Conservation (phyloP, 2,113 vertebrate species). For the Monarcha castaneiventris region DNA sequence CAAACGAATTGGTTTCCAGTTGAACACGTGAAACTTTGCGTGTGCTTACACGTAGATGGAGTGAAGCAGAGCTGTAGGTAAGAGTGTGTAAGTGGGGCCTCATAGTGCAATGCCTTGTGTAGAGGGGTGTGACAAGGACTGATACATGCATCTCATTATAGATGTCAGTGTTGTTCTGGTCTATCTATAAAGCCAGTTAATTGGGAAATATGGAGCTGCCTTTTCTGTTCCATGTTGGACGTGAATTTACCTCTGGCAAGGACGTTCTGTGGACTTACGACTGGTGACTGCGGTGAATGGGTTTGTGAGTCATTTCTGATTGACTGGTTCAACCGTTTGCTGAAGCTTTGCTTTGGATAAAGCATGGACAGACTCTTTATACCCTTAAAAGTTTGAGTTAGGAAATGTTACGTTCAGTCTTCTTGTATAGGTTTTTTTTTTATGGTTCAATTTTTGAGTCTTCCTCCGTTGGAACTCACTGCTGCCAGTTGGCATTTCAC, state of each 20-base stretch:
- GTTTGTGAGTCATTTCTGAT: slow-evolving; percentile 4
- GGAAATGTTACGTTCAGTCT: background rate
- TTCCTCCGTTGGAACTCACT: background rate
- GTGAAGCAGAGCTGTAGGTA: background rate
- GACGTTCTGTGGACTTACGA: background rate
- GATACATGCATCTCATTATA: background rate
- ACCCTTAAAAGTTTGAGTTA: background rate
- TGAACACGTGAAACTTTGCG: background rate
- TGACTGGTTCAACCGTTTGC: background rate
- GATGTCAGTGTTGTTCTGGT: background rate
- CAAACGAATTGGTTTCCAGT: rapidly evolving
- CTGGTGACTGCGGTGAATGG: background rate
- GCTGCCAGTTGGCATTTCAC: background rate
- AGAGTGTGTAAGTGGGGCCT: background rate
- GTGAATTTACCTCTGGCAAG: background rate
- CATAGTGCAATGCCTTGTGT: background rate
- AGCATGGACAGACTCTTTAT: background rate
- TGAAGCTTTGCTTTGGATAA: background rate
- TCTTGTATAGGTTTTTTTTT: background rate
- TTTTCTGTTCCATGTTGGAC: background rate
- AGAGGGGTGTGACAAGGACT: background rate
- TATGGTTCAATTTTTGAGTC: background rate
- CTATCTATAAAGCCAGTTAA: background rate
- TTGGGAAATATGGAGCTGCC: background rate
- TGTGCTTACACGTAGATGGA: background rate